Evolutionary conservation across 2,888 invertebrate genomes (phyloP), one percentile per base, ranked within the genome.

Genomic region (Lutraria lutraria): DNA sequence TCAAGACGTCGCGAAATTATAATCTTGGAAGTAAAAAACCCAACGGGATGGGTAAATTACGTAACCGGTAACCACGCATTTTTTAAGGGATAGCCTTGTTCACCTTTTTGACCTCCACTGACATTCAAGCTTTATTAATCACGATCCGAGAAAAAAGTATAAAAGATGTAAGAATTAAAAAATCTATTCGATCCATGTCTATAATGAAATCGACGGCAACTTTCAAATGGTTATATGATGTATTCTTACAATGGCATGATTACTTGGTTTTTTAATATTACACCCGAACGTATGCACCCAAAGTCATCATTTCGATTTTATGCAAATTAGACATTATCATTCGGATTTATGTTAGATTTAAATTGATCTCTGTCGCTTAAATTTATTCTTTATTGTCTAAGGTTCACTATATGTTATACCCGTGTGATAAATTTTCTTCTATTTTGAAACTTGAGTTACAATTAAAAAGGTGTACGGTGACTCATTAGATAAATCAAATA

Each of bases 401-500:
- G 31, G 76, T 76, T 76, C 76, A 76, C 76, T 25, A 31, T 19
- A 34, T 16, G 16, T 31, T 31, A 31, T 76, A 34, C 29, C 19
- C 12, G 31, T 31, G 76, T 34, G 16, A 76, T 76, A 76, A 76
- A 76, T 25, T 68, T 68, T 25, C n/a, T 68, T n/a, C 8, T 21
- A 43, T 21, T 21, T 25, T 68, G 63, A n/a, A 68, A 68, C 12
- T 25, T 25, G 63, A 25, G 63, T 21, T 25, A 68, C 63, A 68
- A 68, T 68, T 68, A 68, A 68, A 68, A n/a, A n/a, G n/a, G 63
- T 12, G 63, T 25, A 68, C 63, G 25, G 12, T 68, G 63, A 68
- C 63, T 68, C 63, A 68, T 68, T 68, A 68, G 13, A 68, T 68
- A 68, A 68, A 68, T 68, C 25, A 68, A 68, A 68, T 68, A 68